These are phyloP conservation scores for Plutella xylostella DNA, from an alignment of 2,888 invertebrate species.

Conservation along the genomic window DNA sequence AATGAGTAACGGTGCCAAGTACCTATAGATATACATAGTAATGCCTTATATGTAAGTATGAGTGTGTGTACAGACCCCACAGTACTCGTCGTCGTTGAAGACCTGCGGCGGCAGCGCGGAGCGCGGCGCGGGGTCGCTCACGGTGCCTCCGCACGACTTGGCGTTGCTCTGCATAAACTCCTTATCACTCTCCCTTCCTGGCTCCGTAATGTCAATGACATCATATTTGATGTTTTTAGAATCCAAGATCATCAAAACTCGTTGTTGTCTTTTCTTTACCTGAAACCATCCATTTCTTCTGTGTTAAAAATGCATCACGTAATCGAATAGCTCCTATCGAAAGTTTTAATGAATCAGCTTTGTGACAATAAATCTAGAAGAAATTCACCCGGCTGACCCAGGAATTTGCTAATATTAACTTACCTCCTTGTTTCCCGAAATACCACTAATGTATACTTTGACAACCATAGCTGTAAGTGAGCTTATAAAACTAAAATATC, in stretches of 20 bases:
- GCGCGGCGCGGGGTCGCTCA: constrained; percentile 78
- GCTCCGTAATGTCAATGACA: constrained; percentile 94
- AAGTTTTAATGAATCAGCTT: constrained; percentile 46
- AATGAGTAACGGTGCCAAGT: not conserved
- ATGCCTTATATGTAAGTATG: too few species aligned
- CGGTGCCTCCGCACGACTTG: constrained; percentile 79
- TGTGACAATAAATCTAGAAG: constrained; percentile 38
- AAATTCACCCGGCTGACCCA: constrained; percentile 46
- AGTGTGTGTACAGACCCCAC: constrained; percentile 89
- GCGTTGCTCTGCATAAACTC: constrained; percentile 93
- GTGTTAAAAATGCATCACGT: constrained; percentile 33
- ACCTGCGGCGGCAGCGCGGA: constrained; percentile 93
- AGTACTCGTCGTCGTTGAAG: constrained; percentile 92
- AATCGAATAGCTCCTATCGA: constrained; percentile 41
- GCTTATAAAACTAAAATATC: constrained; percentile 32
- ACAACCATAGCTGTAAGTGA: constrained; percentile 78
- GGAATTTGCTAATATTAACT: constrained; percentile 61
- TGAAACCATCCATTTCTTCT: constrained; percentile 44
- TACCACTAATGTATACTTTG: constrained; percentile 91
- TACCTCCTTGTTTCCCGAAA: constrained; percentile 95
- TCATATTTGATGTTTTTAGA: constrained; percentile 92
- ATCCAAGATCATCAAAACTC: constrained; percentile 93
- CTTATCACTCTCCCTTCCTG: constrained; percentile 88
- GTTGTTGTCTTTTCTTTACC: constrained; percentile 96
- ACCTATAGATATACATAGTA: too few species aligned